Evolutionary conservation across 1,140 invertebrate species (phyloP), one percentile per base, ranked within the genome.

Genomic region (Ostrea edulis): DNA sequence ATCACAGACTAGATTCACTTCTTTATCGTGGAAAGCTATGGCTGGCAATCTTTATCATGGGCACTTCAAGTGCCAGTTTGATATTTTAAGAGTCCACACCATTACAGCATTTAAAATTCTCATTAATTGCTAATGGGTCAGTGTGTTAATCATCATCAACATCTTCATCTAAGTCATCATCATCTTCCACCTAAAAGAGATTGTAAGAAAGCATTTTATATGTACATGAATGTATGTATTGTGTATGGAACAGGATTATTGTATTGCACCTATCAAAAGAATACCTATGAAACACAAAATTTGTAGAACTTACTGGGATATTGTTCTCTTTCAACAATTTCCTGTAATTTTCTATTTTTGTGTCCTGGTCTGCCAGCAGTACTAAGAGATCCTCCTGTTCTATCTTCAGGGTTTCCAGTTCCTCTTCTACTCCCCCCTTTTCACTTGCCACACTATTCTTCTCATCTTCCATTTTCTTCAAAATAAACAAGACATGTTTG

Each of bases 301-400:
- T 17, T n/a, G 35, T 17, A 14, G n/a, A 12, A 87, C 93, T 92
- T 91, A 97, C 96, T 88, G 96, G 96, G 92, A 97, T 96, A 14
- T 97, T 97, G 12, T 97, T 95, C 35, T 96, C 96, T 89, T 96
- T 94, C 65, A 98, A 94, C 91, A 96, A 96, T 91, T 96, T 95
- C 95, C 97, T 97, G 93, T 97, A 98, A 29, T 96, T 94, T 83
- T 95, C 96, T 86, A 98, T 95, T 95, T 97, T 97, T 3, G 95
- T 94, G 92, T 98, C 97, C 95, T 98, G 97, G 94, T 98, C 97
- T 2, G 97, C 96, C 58, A 99, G 95, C 84, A 99, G 94, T 92
- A 97, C 96, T 25, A 99, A 95, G 89, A 99, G 95, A 95, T 99
- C 97, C 91, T 99, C 98, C 94, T 98, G 98, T 93, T 99, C 98